Evolutionary conservation across 2,113 vertebrate genomes (phyloP), one percentile per base, ranked within the genome.

Genomic region (western clawed frog (Xenopus tropicalis)): DNA sequence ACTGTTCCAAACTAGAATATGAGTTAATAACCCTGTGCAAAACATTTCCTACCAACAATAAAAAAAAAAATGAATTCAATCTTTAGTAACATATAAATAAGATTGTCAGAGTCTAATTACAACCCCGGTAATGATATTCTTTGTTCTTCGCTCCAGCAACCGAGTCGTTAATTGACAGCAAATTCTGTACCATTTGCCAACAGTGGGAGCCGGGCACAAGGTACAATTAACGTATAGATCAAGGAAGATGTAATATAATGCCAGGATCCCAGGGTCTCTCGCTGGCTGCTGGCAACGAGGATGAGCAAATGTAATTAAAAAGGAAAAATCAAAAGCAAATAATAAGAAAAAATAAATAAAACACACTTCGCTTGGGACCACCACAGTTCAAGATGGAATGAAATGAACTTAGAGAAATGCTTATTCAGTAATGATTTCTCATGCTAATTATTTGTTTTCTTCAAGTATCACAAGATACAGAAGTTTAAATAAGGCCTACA

Each of bases 231-330:
- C 16, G 19, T 54, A 17, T n/a, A 54, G 16, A 54, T 54, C 52
- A 54, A 54, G 52, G 16, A 20, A 54, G 19, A 54, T 54, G 52
- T 54, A 54, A 54, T 17, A n/a, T 9, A 20, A 54, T 54, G 52
- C 1, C 16, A 17, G 9, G n/a, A 54, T 54, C 52, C 52, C 52
- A n/a, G 19, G 52, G 52, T n/a, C 52, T 48, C 16, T 19, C 19
- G n/a, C 16, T 54, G 16, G 1, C 52, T 54, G 52, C 52, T n/a
- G 52, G 19, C 52, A n/a, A 3, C 17, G 16, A n/a, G 52, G 52
- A 54, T 54, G 3, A 54, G 46, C 46, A 54, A 54, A 54, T 54
- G 52, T 54, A 54, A 54, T 54, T 54, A n/a, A 54, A n/a, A 54
- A 1, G n/a, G 19, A n/a, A n/a, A 19, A 54, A 20, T n/a, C 14